Conservation (phyloP, 2,113 vertebrate genomes). For the Gadus chalcogrammus region DNA sequence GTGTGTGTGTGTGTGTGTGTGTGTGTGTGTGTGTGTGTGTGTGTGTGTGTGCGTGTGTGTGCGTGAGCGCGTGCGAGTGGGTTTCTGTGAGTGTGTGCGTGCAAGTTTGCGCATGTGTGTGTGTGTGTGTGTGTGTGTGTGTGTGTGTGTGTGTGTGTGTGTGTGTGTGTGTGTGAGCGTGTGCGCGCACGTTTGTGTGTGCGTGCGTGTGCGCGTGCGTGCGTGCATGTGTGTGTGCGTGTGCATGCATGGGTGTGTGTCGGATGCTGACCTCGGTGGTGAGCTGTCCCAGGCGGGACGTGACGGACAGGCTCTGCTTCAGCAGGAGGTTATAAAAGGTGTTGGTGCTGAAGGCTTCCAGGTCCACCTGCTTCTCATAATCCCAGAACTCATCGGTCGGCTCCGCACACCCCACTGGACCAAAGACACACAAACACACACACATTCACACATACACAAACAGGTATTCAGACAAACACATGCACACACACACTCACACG, state of each 20-base stretch:
- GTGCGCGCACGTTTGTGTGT: neutral
- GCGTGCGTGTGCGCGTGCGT: conserved; percentile 1
- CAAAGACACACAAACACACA: neutral
- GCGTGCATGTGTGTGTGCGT: neutral
- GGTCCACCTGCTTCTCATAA: conserved; percentile 79
- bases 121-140: neutral
- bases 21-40: no score
- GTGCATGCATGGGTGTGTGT: neutral
- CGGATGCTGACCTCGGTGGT: conserved; percentile 77
- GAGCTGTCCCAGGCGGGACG: conserved; percentile 73
- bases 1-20: neutral
- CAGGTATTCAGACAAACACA: neutral
- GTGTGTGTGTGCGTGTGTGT: neutral
- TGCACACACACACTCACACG: neutral
- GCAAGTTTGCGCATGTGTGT: neutral
- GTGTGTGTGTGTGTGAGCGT: neutral
- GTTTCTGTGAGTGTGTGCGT: no score
- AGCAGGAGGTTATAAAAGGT: conserved; percentile 82
- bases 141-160: neutral
- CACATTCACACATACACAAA: conserved; percentile 7
- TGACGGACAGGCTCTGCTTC: conserved; percentile 81
- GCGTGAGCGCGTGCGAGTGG: no score
- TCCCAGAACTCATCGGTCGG: conserved; percentile 70
- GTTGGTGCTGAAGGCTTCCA: conserved; percentile 82
- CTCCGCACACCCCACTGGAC: conserved; percentile 21